Conservation (phyloP, 2,797 vertebrate species). For the Natrix natrix region DNA sequence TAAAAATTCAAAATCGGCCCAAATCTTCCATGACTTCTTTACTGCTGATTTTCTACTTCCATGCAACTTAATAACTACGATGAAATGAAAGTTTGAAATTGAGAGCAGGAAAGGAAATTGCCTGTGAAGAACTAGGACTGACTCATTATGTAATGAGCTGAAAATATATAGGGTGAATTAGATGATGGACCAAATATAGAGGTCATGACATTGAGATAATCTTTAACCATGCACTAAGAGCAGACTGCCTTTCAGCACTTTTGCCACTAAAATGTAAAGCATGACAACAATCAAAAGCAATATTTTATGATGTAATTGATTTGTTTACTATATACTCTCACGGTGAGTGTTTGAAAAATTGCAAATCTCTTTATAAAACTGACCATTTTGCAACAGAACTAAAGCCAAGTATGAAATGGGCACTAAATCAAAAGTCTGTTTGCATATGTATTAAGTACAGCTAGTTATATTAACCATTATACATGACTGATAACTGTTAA, state of each 20-base stretch:
- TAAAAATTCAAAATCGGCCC: background rate
- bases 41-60: background rate
- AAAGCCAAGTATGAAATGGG: slow-evolving; percentile 1
- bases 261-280: background rate
- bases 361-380: slow-evolving; percentile 16
- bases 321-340: slow-evolving; percentile 27
- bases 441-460: slow-evolving; percentile 40
- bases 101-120: background rate
- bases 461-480: slow-evolving; percentile 39
- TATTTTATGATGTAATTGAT: slow-evolving; percentile 7
- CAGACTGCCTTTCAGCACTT: background rate
- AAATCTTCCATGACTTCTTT: background rate
- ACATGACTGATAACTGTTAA: slow-evolving; percentile 40
- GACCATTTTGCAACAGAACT: background rate
- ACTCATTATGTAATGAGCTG: background rate
- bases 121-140: background rate
- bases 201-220: background rate
- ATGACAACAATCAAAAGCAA: slow-evolving; percentile 8
- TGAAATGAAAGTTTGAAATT: background rate
- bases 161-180: background rate
- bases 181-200: background rate
- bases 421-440: slow-evolving; percentile 38
- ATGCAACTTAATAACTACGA: background rate
- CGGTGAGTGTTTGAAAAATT: background rate
- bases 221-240: background rate